Evolutionary conservation across 2,797 vertebrate genomes (phyloP).

Genomic region (Pangasius djambal): DNA sequence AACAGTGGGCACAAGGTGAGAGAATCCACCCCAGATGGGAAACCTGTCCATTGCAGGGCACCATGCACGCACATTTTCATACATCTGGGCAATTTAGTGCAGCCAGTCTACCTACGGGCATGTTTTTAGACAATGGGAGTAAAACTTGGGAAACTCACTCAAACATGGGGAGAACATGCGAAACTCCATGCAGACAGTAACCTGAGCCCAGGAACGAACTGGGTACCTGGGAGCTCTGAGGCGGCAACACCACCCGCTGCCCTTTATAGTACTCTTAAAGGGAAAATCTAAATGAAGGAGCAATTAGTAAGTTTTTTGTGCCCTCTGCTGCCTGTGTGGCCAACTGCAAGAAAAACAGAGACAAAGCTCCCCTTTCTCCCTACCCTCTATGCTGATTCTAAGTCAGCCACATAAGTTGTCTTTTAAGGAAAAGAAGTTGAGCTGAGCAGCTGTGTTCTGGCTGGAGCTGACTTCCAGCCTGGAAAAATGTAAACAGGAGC

Average conservation of each 20-base stretch:
- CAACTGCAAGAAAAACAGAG: neutral
- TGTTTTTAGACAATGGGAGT: neutral
- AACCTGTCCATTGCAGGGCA: neutral
- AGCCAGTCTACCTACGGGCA: neutral
- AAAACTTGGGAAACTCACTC: neutral
- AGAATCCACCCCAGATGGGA: neutral
- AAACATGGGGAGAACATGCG: neutral
- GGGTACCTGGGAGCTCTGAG: neutral
- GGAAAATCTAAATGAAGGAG: neutral
- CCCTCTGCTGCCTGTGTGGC: neutral
- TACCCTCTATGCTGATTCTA: neutral
- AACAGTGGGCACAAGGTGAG: neutral
- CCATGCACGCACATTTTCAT: neutral
- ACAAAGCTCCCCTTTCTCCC: neutral
- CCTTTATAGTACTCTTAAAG: neutral
- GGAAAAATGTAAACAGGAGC: constrained; percentile 18
- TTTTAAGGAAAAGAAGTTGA: neutral
- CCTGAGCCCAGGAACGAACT: neutral
- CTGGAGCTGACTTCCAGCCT: neutral
- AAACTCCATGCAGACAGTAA: neutral
- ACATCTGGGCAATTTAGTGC: neutral
- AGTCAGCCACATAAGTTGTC: neutral
- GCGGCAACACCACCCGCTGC: neutral
- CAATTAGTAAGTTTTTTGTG: neutral
- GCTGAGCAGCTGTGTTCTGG: neutral